These are phyloP conservation scores for Alcis repandata DNA, from an alignment of 2,888 invertebrate genomes.

Conservation along the genomic window DNA sequence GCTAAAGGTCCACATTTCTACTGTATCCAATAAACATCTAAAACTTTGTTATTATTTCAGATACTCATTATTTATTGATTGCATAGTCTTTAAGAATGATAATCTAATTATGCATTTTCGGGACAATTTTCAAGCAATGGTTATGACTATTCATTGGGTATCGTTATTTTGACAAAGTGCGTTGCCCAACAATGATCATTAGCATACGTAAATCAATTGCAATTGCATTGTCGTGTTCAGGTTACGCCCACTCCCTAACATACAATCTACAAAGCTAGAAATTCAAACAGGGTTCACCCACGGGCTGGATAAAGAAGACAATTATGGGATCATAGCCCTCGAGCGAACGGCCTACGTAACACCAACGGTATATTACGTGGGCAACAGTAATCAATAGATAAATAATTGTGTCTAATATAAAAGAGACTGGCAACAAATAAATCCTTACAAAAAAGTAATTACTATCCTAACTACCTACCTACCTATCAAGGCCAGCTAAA, in stretches of 20 bases:
- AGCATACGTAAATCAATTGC: conserved; percentile 16
- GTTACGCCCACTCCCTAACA: conserved; percentile 22
- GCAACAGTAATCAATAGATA: neutral
- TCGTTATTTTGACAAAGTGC: conserved; percentile 2
- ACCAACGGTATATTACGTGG: neutral
- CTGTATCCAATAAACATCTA: too few relatives aligned
- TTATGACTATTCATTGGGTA: neutral
- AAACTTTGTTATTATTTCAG: too few relatives aligned
- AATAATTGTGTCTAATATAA: neutral
- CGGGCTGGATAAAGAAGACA: neutral
- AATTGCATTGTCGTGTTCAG: conserved; percentile 12
- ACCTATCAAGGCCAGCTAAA: neutral
- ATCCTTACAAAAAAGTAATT: neutral
- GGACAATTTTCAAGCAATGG: too few relatives aligned
- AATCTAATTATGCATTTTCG: too few relatives aligned
- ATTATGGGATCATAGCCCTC: conserved; percentile 14
- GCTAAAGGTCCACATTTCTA: too few relatives aligned
- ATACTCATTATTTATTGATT: neutral
- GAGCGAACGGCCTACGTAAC: conserved; percentile 12
- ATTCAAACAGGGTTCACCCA: conserved; percentile 20
- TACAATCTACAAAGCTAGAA: neutral
- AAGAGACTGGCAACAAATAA: neutral
- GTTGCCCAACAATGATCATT: conserved; percentile 23
- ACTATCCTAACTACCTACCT: conserved; percentile 9
- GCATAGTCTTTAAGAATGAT: too few relatives aligned